Evolutionary conservation across 23 tunicate species (phyloP), one percentile per base, ranked within the genome.

Genomic region (Phallusia fumigata): DNA sequence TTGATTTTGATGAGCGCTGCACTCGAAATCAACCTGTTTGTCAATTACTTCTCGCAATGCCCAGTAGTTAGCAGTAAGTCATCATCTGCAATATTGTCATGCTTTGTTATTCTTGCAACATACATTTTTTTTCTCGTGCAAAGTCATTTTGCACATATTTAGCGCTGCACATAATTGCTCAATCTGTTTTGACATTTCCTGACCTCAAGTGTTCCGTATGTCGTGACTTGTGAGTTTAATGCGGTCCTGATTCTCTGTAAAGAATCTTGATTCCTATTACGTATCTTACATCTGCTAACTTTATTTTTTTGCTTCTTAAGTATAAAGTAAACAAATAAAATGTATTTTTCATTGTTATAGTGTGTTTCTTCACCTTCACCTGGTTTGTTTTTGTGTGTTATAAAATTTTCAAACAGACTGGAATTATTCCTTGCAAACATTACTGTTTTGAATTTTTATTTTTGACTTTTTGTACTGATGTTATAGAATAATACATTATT

Each of bases 1-100:
- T 88, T 95, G 32, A 81, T 95, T 12, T 82, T 91, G 33, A 82
- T 91, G 82, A 84, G 93, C 36, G 91, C 97, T 24, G 77, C 93
- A 16, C 81, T 86, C 28, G 85, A 95, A 76, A 81, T 82, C 24
- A 82, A 91, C 22, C 40, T 88, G 65, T 88, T 91, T 34, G 36
- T 79, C 51, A 65, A 88, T 44, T 96, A 96, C 76, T 96, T 96
- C 80, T 47, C 79, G 0, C 79, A 81, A n/a, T 88, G 90, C 85
- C 90, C 98, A 13, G 81, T 93, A 18, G 85, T 93, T 3, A 88
- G 88, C 77, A 80, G 98, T 93, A 36, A 40, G 96, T 82, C 10
- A 15, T n/a, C 31, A 36, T 30, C 35, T 31, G 35, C 30, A 30
- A 31, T 3, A 21, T 8, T 21, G 36, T 74, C 44, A 32, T 33